Evolutionary conservation across 2,888 invertebrate species (phyloP), one percentile per base, ranked within the genome.

Genomic region (Spisula solida): DNA sequence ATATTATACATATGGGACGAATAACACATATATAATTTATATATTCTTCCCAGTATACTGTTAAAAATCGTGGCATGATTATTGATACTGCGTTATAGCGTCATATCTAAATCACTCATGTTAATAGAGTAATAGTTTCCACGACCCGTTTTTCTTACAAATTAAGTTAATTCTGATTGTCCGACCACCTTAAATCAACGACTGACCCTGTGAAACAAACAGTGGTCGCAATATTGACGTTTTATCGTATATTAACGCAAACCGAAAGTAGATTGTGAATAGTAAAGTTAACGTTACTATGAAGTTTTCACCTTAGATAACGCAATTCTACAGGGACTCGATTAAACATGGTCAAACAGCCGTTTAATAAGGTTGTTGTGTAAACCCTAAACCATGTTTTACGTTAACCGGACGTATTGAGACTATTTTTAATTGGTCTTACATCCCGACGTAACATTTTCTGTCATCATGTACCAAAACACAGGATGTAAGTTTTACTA

Each of bases 311-410:
- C 12, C 4, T 12, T 31, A 31, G 75, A 25, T 75, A 75, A 75
- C 1, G 60, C 25, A 1, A 20, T 31, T 31, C 31, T 16, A 14
- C 75, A 16, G 75, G 5, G 75, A 16, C n/a, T 16, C 20, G 29
- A 34, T 34, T 75, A 2, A 75, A 31, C 75, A 34, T 31, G 16
- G 34, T 34, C 75, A 75, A 75, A 31, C 31, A 25, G 2, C 31
- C 75, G 16, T 60, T 75, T 75, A 75, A 75, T 75, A 75, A 34
- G 34, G 14, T 75, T 75, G 75, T 75, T 31, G 25, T 12, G 75
- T 31, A 75, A 31, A 75, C 31, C 31, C 31, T 75, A 16, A 75
- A 34, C 16, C 31, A 75, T 34, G 75, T 75, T 75, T 75, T 31
- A 4, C 34, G 0, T 34, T 31, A 75, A 75, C 75, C 75, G 75